phyloP scores from a whole-genome alignment of 2,888 invertebrate species.

The Lumbricus terrestris region DNA sequence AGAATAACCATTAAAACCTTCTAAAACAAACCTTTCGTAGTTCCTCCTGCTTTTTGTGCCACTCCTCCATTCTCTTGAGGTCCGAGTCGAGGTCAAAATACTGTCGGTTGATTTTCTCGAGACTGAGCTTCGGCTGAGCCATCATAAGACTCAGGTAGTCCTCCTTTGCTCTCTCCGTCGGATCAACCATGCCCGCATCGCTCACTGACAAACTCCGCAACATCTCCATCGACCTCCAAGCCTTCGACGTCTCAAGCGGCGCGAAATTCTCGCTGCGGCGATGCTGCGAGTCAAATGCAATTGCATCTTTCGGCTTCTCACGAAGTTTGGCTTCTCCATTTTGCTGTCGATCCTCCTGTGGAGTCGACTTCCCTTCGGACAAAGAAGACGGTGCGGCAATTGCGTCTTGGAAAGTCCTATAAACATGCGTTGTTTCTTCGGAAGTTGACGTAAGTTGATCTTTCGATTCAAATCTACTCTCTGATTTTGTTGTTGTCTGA shows the following conservation, averaged over 20 bases:
- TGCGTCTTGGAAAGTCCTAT: neutral
- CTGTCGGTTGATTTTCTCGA: neutral
- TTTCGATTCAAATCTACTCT: neutral
- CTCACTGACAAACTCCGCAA: neutral
- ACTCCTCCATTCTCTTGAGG: conserved; percentile 42
- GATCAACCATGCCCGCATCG: neutral
- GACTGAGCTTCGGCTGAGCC: neutral
- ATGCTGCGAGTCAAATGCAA: neutral
- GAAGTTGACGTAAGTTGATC: neutral
- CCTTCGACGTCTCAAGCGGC: neutral
- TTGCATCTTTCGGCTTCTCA: neutral
- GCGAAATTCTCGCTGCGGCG: neutral
- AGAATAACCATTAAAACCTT: too few species aligned
- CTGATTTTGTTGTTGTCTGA: neutral
- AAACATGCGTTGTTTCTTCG: neutral
- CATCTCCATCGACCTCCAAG: neutral
- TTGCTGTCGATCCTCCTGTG: neutral
- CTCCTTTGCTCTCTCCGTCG: neutral
- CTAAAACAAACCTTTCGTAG: conserved; percentile 42
- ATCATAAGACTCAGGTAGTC: neutral
- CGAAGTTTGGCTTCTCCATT: neutral
- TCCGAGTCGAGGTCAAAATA: conserved; percentile 35
- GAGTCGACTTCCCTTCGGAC: neutral
- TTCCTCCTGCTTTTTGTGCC: conserved; percentile 46
- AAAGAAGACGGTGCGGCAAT: neutral